A percentile compares a stretch with the other conserved stretches of the same genome.
Evolutionary conservation across 2,888 invertebrate species (phyloP).

Genomic region (Orthosia cruda): DNA sequence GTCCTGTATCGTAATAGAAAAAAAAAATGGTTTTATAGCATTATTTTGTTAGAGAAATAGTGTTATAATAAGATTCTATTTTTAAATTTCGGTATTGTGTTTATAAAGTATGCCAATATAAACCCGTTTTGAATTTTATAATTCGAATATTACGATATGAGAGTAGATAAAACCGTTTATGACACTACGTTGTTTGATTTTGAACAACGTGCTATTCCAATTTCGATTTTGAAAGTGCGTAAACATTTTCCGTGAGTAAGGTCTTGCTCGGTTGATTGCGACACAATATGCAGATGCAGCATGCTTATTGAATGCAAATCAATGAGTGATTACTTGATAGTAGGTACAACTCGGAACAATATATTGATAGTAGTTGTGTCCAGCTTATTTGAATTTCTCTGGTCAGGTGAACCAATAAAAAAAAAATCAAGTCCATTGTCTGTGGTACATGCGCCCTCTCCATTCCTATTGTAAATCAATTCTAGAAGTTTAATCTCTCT

Average conservation of each 20-base stretch:
- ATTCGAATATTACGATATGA: too few relatives aligned
- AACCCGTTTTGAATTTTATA: too few relatives aligned
- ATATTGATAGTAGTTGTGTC: not conserved
- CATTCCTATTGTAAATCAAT: slow-evolving; percentile 12
- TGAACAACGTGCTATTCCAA: not conserved
- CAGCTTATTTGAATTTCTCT: slow-evolving; percentile 9
- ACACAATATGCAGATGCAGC: not conserved
- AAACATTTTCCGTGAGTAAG: not conserved
- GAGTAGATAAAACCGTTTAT: too few relatives aligned
- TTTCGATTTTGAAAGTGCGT: not conserved
- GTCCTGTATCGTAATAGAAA: too few relatives aligned
- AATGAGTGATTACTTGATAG: slow-evolving; percentile 1
- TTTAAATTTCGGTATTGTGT: too few relatives aligned
- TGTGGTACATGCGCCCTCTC: not conserved
- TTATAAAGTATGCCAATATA: too few relatives aligned
- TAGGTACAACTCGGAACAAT: not conserved
- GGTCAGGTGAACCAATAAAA: slow-evolving; percentile 15
- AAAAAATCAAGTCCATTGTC: slow-evolving; percentile 3
- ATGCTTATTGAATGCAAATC: slow-evolving; percentile 6
- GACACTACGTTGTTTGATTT: not conserved
- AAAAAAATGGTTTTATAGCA: too few relatives aligned
- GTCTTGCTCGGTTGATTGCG: not conserved
- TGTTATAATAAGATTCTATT: too few relatives aligned
- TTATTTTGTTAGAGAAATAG: too few relatives aligned
- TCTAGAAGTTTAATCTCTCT: too few relatives aligned